Evolutionary conservation across 2,888 invertebrate genomes (phyloP).

Genomic region (Frankliniella intonsa): DNA sequence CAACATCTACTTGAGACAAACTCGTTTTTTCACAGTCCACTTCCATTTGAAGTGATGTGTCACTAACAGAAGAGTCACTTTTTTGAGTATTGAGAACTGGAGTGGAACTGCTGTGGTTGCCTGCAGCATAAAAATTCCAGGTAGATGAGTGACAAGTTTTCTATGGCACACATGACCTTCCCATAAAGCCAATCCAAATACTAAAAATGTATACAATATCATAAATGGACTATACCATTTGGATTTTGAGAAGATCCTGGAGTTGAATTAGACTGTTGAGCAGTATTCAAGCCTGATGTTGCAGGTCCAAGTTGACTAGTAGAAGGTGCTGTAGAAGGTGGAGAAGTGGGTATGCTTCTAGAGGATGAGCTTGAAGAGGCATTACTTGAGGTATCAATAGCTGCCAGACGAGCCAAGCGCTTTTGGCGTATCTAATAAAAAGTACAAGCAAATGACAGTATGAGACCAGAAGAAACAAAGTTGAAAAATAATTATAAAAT

Average conservation of each 20-base stretch:
- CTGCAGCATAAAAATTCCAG: neutral
- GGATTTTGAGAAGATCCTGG: constrained; percentile 2
- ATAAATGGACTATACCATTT: neutral
- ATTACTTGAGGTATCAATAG: constrained; percentile 51
- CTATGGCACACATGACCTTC: neutral
- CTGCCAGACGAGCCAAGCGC: constrained; percentile 67
- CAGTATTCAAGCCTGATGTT: constrained; percentile 39
- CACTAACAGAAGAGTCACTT: constrained; percentile 47
- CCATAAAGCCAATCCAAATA: neutral
- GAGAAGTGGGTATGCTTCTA: constrained; percentile 16
- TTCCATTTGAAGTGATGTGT: constrained; percentile 54
- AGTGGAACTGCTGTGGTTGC: constrained; percentile 24
- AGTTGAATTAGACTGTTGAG: neutral
- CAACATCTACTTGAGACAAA: constrained; percentile 56
- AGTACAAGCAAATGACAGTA: no score
- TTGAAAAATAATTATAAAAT: constrained; percentile 36
- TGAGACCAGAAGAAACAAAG: constrained; percentile 45
- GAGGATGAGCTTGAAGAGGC: constrained; percentile 45
- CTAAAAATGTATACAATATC: neutral
- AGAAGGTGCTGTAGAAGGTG: constrained; percentile 31
- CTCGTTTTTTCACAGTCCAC: constrained; percentile 52
- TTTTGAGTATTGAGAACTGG: constrained; percentile 37
- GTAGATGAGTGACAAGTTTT: constrained; percentile 30
- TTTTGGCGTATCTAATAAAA: constrained; percentile 68
- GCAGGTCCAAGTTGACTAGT: constrained; percentile 41